Evolutionary conservation across 2,113 vertebrate genomes (phyloP), one percentile per base, ranked within the genome.

Genomic region (Gallinago paraguaiae): DNA sequence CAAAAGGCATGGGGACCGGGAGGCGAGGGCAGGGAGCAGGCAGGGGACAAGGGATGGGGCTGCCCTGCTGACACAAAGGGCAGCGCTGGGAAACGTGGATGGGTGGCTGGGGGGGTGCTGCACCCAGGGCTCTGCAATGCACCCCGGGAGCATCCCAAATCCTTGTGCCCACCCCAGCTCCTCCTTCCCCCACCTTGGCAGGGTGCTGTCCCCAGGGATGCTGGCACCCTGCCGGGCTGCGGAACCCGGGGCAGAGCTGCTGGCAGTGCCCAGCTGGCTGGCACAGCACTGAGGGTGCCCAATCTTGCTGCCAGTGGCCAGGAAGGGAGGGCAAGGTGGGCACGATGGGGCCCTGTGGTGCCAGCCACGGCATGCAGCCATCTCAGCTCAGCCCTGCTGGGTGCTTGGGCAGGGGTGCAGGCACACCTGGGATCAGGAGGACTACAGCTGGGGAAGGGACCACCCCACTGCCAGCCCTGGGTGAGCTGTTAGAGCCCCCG

Each of bases 191-290:
- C 4, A 9, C 25, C 11, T 57, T 2, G 13, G 61, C 31, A 45
- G 51, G 14, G 17, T 37, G 46, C n/a, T 75, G 15, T 63, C 11
- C 27, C 61, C n/a, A 33, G 0, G 1, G 30, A 24, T n/a, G 18
- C 45, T 39, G 46, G 11, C 39, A 54, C 19, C 7, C 12, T 0
- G 0, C 12, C 6, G 11, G 63, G 31, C 33, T 88, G 24, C 1
- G 11, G 7, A 18, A 9, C 15, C 7, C 6, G 3, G 45, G 23
- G n/a, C 68, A 61, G 60, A 57, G 63, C 39, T 10, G 3, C 35
- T 24, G 51, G 70, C 80, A 24, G 50, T 53, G 61, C 30, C 84
- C 2, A 0, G 10, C 11, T 57, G 1, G 13, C 25, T 63, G 43
- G 23, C 76, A 35, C 0, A 0, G 33, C 43, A 39, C 24, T 27